Base-by-base conservation (phyloP, 2,113 vertebrate genomes). In the Campylomormyrus tamandua region DNA sequence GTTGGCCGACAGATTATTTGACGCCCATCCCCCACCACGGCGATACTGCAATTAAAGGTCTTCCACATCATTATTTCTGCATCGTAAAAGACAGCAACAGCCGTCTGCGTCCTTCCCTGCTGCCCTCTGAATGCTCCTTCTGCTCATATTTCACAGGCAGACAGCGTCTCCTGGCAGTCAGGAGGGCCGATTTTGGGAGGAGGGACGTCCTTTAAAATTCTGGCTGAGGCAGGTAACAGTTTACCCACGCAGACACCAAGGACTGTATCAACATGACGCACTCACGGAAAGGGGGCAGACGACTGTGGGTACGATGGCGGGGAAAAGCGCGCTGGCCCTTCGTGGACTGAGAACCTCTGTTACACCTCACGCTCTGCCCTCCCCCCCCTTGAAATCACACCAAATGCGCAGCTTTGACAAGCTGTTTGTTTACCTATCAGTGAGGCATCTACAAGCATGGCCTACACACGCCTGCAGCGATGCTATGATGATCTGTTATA, bases 111-210 rank as follows among this genome's bases (percentile, higher is more conserved):
- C 84, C 66, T 74, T 87, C 86, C 35, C 70, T 89, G 21, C 19
- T n/a, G 6, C 56, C 6, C n/a, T 10, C 19, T 0, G 35, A 62
- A 21, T n/a, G 35, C 27, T 24, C 10, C 49, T 46, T 48, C 83
- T 87, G 45, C 86, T 52, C 49, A 24, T 48, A 50, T 42, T 77
- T 49, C 11, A 17, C 84, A 58, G 89, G 86, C 89, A 87, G 58
- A 74, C 83, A 56, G 17, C 24, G 8, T n/a, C 53, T 87, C 58
- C 45, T 27, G 35, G 19, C 27, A 15, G 84, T 39, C 35, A 8
- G 24, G n/a, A 87, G 89, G 56, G 45, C 53, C 11, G 58, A 87
- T 21, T 19, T 66, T 17, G 19, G 8, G n/a, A 15, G 84, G n/a
- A 56, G 48, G 24, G 10, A 7, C 8, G 3, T 31, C 39, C 42